A percentile compares a stretch with the other conserved stretches of the same genome.
Evolutionary conservation across 2,113 vertebrate genomes (phyloP).

Genomic region (Dromiciops gliroides): DNA sequence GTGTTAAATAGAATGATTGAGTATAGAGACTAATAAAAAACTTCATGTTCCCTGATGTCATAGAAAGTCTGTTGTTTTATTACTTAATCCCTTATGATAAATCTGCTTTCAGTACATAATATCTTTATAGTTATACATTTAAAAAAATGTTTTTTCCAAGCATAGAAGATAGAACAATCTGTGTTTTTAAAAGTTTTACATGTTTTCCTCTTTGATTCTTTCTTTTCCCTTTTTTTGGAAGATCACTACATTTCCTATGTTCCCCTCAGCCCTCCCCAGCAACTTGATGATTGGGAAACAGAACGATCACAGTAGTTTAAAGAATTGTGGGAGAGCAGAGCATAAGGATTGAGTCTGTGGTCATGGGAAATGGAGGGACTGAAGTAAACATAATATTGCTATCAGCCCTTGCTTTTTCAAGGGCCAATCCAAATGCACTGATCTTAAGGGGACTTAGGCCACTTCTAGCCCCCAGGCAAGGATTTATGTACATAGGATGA

Average conservation of each 20-base stretch:
- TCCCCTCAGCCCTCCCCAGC: neutral
- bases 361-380: neutral
- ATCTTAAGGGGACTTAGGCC: neutral
- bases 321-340: neutral
- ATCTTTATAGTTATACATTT: neutral
- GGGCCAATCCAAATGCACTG: neutral
- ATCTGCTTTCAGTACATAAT: neutral
- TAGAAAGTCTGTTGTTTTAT: neutral
- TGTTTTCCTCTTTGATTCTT: neutral
- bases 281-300: neutral
- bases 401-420: neutral
- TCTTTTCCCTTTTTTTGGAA: neutral
- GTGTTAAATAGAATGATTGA: neutral
- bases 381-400: neutral
- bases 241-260: neutral
- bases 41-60: neutral
- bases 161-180: neutral
- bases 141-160: neutral
- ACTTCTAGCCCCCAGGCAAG: neutral
- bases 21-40: neutral
- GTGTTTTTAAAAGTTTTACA: neutral
- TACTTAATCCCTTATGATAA: neutral
- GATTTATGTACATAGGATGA: neutral
- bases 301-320: neutral
- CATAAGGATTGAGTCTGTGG: neutral